Percentiles rank a stretch among this genome's conserved stretches.
Conservation (phyloP, 2,797 vertebrate genomes). For the Melanogrammus aeglefinus region DNA sequence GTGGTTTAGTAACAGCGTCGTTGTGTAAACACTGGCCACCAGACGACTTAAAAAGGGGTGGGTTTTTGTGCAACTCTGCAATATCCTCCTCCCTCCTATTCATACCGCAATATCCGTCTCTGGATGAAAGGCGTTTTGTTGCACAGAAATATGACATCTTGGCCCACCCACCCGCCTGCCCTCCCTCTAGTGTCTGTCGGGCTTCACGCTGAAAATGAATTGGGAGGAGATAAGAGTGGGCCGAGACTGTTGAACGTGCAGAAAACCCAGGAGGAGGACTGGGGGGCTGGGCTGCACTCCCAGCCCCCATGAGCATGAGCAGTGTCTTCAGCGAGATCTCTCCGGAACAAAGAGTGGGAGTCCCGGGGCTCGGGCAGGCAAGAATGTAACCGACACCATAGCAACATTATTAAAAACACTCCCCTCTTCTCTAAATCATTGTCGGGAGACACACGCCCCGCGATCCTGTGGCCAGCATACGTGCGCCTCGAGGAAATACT, state of each 20-base stretch:
- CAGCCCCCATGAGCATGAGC: background rate
- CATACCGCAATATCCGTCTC: background rate
- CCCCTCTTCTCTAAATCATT: background rate
- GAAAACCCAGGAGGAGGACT: background rate
- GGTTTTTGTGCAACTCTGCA: too few relatives aligned
- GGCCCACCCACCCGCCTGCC: too few relatives aligned
- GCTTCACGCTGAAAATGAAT: background rate
- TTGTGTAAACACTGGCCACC: too few relatives aligned
- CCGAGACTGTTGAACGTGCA: background rate
- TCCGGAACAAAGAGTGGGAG: background rate
- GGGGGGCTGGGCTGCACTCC: too few relatives aligned
- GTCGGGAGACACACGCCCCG: background rate
- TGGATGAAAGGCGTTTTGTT: background rate
- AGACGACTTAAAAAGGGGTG: too few relatives aligned
- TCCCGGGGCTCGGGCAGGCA: background rate
- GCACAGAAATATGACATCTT: background rate
- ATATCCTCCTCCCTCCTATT: background rate
- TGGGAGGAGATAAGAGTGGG: background rate
- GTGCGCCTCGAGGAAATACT: background rate
- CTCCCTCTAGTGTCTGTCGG: background rate
- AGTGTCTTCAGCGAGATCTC: background rate
- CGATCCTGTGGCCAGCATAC: background rate
- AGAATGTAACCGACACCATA: conserved; percentile 46
- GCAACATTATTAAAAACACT: conserved; percentile 61
- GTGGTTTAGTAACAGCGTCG: too few relatives aligned